phyloP scores from a whole-genome alignment of 2,888 invertebrate species.

The Scrobipalpa costella region DNA sequence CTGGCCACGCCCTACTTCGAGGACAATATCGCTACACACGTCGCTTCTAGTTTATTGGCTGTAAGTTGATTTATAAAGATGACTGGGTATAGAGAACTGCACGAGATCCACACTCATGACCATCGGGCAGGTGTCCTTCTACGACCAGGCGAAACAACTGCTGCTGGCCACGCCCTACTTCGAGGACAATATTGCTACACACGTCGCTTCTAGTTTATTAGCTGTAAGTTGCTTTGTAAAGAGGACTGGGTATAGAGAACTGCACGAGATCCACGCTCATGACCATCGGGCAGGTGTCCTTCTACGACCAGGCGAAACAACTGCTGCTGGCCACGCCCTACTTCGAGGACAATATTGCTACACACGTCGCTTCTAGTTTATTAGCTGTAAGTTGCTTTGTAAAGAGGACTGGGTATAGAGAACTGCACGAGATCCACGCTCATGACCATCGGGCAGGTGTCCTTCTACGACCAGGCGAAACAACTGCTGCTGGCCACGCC shows the following conservation, averaged over 20 bases:
- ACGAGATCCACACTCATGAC: slow-evolving; percentile 96
- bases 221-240: slow-evolving; percentile 84
- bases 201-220: slow-evolving; percentile 92
- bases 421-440: slow-evolving; percentile 94
- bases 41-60: slow-evolving; percentile 91
- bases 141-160: slow-evolving; percentile 90
- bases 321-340: slow-evolving; percentile 84
- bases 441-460: slow-evolving; percentile 98
- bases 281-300: slow-evolving; percentile 98
- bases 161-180: slow-evolving; percentile 87
- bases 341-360: slow-evolving; percentile 91
- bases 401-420: slow-evolving; percentile 57
- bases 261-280: slow-evolving; percentile 94
- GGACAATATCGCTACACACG: slow-evolving; percentile 94
- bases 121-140: slow-evolving; percentile 97
- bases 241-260: slow-evolving; percentile 81
- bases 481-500: slow-evolving; percentile 83
- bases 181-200: slow-evolving; percentile 91
- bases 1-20: slow-evolving; percentile 86
- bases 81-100: too few species aligned
- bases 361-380: slow-evolving; percentile 95
- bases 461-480: slow-evolving; percentile 96
- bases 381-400: slow-evolving; percentile 85
- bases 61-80: slow-evolving; percentile 86
- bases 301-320: slow-evolving; percentile 93